A percentile compares a stretch with the other conserved stretches of the same genome.
Conservation (phyloP, 2,797 vertebrate species). For the Leptodactylus fallax region DNA sequence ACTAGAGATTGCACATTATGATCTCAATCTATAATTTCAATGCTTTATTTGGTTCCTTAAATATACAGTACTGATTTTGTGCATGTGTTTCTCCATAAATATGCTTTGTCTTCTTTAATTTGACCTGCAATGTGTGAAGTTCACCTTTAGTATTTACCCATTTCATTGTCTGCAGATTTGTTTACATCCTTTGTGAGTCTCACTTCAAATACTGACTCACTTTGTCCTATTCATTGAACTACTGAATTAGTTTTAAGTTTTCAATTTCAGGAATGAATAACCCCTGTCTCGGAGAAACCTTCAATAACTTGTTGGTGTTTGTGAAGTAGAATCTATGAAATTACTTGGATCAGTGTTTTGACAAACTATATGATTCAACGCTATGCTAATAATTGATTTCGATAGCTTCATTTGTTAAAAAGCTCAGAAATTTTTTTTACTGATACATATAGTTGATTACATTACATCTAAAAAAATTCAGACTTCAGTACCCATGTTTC, state of each 20-base stretch:
- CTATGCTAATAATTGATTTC: not conserved
- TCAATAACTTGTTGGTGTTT: not conserved
- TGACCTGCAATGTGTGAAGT: not conserved
- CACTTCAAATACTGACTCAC: not conserved
- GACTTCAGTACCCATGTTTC: no score
- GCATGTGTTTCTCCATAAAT: not conserved
- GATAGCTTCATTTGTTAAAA: not conserved
- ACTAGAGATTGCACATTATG: not conserved
- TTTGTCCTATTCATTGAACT: slow-evolving; percentile 29
- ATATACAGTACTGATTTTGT: not conserved
- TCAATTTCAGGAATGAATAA: slow-evolving; percentile 39
- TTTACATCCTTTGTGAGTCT: slow-evolving; percentile 19
- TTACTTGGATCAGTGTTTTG: not conserved
- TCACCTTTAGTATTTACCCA: not conserved
- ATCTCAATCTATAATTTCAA: not conserved
- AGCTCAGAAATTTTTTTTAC: not conserved
- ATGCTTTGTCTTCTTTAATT: not conserved
- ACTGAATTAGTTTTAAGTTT: slow-evolving; percentile 34
- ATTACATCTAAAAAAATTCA: no score
- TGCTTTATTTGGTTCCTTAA: not conserved
- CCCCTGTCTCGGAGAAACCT: not conserved
- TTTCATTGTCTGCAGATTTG: slow-evolving; percentile 15
- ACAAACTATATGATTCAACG: not conserved
- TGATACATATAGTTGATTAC: no score
- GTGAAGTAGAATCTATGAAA: slow-evolving; percentile 17